Evolutionary conservation across 1,140 invertebrate species (phyloP).

Genomic region (Chironomus striatipennis): DNA sequence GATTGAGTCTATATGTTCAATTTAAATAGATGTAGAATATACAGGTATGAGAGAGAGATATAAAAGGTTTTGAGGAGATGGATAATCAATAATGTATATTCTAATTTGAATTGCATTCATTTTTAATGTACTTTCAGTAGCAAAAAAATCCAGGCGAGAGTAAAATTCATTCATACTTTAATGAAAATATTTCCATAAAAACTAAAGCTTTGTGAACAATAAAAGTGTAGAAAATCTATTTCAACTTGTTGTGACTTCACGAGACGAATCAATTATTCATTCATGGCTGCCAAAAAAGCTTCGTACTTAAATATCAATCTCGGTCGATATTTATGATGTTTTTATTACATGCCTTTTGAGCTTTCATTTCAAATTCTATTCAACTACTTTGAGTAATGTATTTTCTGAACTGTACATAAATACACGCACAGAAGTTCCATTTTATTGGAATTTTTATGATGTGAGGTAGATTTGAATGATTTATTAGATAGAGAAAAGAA

Average conservation of each 20-base stretch:
- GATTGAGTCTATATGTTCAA: not conserved
- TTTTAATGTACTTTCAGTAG: not conserved
- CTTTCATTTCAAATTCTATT: not conserved
- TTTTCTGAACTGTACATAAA: no score
- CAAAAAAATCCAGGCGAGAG: not conserved
- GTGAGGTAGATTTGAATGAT: no score
- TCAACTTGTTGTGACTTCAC: not conserved
- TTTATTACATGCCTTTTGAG: constrained; percentile 18
- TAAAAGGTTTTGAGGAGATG: not conserved
- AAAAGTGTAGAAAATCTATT: not conserved
- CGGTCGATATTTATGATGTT: constrained; percentile 19
- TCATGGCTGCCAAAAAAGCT: not conserved
- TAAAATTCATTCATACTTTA: no score
- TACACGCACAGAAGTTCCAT: no score
- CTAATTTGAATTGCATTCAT: constrained; percentile 18
- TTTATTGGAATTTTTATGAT: no score
- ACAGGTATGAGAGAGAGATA: not conserved
- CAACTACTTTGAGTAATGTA: not conserved
- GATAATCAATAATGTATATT: constrained; percentile 20
- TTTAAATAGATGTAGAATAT: not conserved
- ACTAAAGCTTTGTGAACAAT: no score
- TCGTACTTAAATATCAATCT: not conserved
- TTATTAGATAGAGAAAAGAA: no score
- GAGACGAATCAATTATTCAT: constrained; percentile 1
- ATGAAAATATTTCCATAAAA: no score